phyloP scores from a whole-genome alignment of 2,797 vertebrate species.

The Neomorphus geoffroyi region DNA sequence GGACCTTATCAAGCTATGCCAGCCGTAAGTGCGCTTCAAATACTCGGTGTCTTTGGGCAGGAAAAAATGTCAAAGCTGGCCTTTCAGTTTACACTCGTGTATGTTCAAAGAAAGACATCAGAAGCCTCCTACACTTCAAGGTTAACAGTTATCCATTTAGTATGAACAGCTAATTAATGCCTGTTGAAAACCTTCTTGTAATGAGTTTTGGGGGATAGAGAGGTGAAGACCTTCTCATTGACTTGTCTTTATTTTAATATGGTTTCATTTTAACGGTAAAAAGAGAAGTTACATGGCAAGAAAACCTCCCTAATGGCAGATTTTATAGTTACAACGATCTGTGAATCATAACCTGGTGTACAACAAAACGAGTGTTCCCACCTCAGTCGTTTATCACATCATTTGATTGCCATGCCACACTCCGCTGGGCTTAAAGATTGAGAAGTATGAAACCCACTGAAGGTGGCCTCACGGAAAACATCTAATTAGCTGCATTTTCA shows the following conservation, averaged over 20 bases:
- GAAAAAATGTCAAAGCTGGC: not conserved
- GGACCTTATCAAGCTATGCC: constrained; percentile 98
- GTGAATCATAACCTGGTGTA: not conserved
- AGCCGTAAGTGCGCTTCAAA: constrained; percentile 87
- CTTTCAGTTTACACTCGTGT: not conserved
- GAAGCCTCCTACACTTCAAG: not conserved
- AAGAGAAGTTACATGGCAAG: not conserved
- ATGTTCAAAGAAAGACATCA: not conserved
- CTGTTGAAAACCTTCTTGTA: not conserved
- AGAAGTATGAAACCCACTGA: not conserved
- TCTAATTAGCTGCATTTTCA: not conserved
- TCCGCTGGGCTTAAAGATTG: not conserved
- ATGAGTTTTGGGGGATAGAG: not conserved
- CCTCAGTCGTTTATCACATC: not conserved
- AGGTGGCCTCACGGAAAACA: not conserved
- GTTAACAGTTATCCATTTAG: not conserved
- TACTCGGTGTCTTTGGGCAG: not conserved
- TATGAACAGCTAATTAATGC: not conserved
- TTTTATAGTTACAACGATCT: not conserved
- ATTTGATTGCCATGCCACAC: not conserved
- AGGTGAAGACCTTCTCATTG: not conserved
- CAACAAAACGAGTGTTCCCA: not conserved
- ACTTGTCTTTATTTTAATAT: not conserved
- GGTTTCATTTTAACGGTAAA: not conserved
- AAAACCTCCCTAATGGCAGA: not conserved